These are phyloP conservation scores for Blastomussa wellsi DNA, from an alignment of 92 coral and sea anemone genomes.

Conservation along the genomic window DNA sequence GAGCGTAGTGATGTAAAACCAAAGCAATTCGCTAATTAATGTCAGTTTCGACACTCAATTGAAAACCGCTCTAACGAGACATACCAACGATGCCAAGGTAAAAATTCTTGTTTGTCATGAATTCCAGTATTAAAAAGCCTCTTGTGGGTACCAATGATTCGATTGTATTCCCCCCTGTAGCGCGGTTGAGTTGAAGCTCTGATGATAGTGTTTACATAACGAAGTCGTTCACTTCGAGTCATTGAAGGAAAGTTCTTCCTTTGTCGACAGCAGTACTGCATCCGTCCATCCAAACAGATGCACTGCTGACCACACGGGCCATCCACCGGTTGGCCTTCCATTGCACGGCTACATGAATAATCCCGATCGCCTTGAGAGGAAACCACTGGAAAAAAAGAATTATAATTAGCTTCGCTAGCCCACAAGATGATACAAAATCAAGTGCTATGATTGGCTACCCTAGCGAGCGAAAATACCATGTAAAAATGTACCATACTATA, in stretches of 20 bases:
- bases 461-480: neutral
- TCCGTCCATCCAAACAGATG: conserved; percentile 12
- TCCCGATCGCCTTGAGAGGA: neutral
- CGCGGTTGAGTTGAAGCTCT: conserved; percentile 25
- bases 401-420: neutral
- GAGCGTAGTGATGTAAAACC: neutral
- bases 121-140: conserved; percentile 32
- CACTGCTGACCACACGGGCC: conserved; percentile 36
- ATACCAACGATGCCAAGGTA: conserved; percentile 57
- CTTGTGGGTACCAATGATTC: conserved; percentile 14
- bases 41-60: too few relatives aligned
- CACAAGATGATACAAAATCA: too few relatives aligned
- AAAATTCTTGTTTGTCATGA: conserved; percentile 30
- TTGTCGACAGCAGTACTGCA: conserved; percentile 37
- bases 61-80: neutral
- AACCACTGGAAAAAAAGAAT: neutral
- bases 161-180: conserved; percentile 30
- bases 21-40: too few relatives aligned
- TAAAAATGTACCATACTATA: too few relatives aligned
- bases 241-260: conserved; percentile 43
- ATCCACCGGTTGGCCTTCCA: conserved; percentile 18
- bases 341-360: neutral
- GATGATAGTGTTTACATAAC: conserved; percentile 42
- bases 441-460: neutral
- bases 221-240: conserved; percentile 34